Evolutionary conservation across 2,113 vertebrate species (phyloP), one percentile per base, ranked within the genome.

Genomic region (Phrynocephalus versicolor): DNA sequence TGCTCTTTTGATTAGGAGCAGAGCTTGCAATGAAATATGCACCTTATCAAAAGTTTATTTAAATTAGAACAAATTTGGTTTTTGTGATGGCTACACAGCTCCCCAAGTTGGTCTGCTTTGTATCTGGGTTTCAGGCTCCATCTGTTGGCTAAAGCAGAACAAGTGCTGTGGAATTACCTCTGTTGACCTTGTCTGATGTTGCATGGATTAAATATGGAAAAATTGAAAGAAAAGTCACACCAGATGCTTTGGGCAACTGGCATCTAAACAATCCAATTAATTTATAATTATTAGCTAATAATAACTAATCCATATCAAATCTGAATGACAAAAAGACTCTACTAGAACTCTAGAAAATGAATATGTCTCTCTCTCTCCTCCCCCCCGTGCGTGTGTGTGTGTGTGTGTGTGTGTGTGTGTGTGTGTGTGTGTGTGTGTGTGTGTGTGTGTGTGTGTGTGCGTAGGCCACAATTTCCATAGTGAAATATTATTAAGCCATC

Each of bases 61-160:
- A 84, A 93, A 90, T 91, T 89, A 90, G 87, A 90, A 67, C 71
- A 88, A 92, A 89, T n/a, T n/a, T n/a, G n/a, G n/a, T n/a, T n/a
- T n/a, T n/a, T n/a, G n/a, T n/a, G n/a, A n/a, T n/a, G n/a, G n/a
- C n/a, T n/a, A n/a, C n/a, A n/a, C n/a, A n/a, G n/a, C 23, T 72
- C 13, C 27, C 27, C 25, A 10, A 12, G 51, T 9, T 79, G 85
- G 6, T 10, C 67, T 33, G 80, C 90, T 70, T 58, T 83, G 45
- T 93, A 92, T 88, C 80, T 79, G 93, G 82, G 45, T 88, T 92
- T 88, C 91, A 94, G 89, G 94, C 94, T 94, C 94, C 93, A 94
- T 83, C 94, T 94, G 88, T 92, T 90, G 93, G 91, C 77, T 88
- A 85, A 90, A 89, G 90, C 51, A 27, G 77, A 45, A 88, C 83